Evolutionary conservation across 2,888 invertebrate genomes (phyloP), one percentile per base, ranked within the genome.

Genomic region (Lithosia quadra): DNA sequence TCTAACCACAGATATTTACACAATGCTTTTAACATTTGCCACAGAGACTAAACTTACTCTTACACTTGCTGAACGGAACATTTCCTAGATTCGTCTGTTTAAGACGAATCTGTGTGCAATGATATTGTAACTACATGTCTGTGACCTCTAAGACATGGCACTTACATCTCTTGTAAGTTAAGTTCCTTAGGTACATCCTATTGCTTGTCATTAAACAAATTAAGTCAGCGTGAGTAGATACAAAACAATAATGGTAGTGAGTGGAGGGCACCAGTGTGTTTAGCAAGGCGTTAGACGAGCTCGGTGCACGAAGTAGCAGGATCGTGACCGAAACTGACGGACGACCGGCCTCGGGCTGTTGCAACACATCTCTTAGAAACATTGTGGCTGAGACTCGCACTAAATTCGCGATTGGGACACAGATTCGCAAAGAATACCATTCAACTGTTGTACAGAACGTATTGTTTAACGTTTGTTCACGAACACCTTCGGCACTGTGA

Each of bases 341-440:
- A 90, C 84, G 88, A 84, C 85, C 88, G 90, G 87, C 92, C 92
- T 93, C 92, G 91, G 81, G 79, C 66, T 83, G 74, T 94, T 93
- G 91, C 93, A 88, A 91, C 90, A 94, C 86, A 81, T 63, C 85
- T 85, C 86, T 84, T 84, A 88, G 84, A 87, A 81, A 88, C 90
- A 91, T 90, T 93, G 92, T 90, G 86, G 83, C 86, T 88, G 65
- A 87, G 87, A 82, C 87, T 86, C 88, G 90, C 88, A 91, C 91
- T 89, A 86, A 89, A 91, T 91, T 88, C 84, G 87, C 90, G 88
- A 92, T 93, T 91, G 90, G 87, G 86, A 88, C 90, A 92, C 84
- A 86, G 84, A 88, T 87, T 85, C 79, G 86, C 86, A 84, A 85
- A 86, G 86, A 90, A 89, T 87, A 88, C 87, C 86, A 89, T 88